Conservation (phyloP, 1,140 invertebrate species). For the Belonocnema kinseyi region DNA sequence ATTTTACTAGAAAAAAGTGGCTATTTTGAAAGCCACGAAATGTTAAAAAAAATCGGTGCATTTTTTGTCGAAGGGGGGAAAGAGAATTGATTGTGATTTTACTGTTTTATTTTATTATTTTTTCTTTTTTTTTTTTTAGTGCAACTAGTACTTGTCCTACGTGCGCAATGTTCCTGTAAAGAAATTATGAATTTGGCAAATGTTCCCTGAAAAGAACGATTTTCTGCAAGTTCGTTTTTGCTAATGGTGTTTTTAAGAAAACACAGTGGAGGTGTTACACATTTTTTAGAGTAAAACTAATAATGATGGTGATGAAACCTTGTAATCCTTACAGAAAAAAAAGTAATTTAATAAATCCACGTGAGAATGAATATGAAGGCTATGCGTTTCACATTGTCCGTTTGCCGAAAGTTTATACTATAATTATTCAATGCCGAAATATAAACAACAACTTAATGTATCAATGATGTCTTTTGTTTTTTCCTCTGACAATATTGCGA, state of each 20-base stretch:
- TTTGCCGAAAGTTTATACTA: slow-evolving; percentile 27
- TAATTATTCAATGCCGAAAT: slow-evolving; percentile 30
- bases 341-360: slow-evolving; percentile 20
- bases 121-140: slow-evolving; percentile 1
- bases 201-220: background rate
- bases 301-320: background rate
- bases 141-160: background rate
- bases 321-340: background rate
- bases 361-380: slow-evolving; percentile 15
- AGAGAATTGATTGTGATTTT: background rate
- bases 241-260: slow-evolving; percentile 16
- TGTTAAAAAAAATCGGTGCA: background rate
- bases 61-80: background rate
- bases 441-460: slow-evolving; percentile 31
- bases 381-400: slow-evolving; percentile 30
- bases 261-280: background rate
- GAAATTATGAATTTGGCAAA: background rate
- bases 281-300: background rate
- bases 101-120: slow-evolving; percentile 1
- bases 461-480: slow-evolving; percentile 4
- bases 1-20: background rate
- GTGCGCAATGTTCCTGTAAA: slow-evolving; percentile 8
- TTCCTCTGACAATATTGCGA: background rate
- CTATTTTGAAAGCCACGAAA: slow-evolving; percentile 3
- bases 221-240: background rate